A percentile compares a stretch with the other conserved stretches of the same genome.
Conservation (phyloP, 2,113 vertebrate species). For the Laticauda laticaudata region DNA sequence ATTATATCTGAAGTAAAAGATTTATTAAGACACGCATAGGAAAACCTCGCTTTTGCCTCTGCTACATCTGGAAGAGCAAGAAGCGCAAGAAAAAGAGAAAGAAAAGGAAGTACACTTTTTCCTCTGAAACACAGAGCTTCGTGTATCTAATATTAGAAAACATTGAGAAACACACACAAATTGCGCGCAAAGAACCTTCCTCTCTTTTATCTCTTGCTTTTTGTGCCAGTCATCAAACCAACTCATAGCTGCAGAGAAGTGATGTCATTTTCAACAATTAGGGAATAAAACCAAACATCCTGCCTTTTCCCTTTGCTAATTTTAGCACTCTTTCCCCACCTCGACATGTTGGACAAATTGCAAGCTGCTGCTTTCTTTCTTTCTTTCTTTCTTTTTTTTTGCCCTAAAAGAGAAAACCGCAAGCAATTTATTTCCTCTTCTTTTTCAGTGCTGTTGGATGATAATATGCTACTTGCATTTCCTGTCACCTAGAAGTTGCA, state of each 20-base stretch:
- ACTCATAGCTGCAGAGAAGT: background rate
- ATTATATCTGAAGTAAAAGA: background rate
- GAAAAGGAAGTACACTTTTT: background rate
- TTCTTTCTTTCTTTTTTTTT: background rate
- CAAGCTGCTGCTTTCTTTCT: rapidly evolving
- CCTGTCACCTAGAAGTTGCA: slow-evolving; percentile 35
- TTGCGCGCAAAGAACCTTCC: background rate
- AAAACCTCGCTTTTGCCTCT: background rate
- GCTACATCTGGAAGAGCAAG: background rate
- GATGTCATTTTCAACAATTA: background rate
- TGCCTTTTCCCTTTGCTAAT: background rate
- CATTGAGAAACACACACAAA: background rate
- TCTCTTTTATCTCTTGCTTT: background rate
- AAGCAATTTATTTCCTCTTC: slow-evolving; percentile 58
- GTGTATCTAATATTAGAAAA: background rate
- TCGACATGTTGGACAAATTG: background rate
- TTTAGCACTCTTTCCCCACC: background rate
- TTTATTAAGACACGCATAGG: background rate
- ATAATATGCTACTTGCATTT: slow-evolving; percentile 51
- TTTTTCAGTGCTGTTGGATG: slow-evolving; percentile 32
- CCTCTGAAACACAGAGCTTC: background rate
- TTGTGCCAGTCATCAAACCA: background rate
- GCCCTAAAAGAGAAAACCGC: slow-evolving; percentile 34
- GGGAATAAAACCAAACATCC: background rate
- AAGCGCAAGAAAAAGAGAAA: background rate